Percentiles rank a stretch among this genome's conserved stretches.
Conservation (phyloP, 2,888 invertebrate genomes). For the Caenorhabditis parvicauda region DNA sequence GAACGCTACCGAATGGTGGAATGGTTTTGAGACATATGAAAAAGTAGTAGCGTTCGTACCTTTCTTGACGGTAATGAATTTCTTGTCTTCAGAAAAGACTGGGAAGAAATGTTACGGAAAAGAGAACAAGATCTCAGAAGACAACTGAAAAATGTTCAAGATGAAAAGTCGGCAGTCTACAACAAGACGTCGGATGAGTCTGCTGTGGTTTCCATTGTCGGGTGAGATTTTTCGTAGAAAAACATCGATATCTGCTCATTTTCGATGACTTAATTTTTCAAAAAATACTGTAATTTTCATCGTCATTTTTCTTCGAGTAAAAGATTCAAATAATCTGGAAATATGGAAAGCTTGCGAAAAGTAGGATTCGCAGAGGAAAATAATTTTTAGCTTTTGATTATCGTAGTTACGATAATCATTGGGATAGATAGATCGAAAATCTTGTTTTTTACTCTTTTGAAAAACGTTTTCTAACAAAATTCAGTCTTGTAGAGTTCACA, state of each 20-base stretch:
- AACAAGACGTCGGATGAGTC: conserved; percentile 12
- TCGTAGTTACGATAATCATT: too few relatives aligned
- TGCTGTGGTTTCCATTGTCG: conserved; percentile 37
- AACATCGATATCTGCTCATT: too few relatives aligned
- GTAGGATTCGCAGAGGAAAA: too few relatives aligned
- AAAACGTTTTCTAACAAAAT: too few relatives aligned
- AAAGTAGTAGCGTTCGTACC: background rate
- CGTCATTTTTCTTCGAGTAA: background rate
- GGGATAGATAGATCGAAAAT: too few relatives aligned
- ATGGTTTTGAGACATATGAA: too few relatives aligned
- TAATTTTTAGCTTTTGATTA: too few relatives aligned
- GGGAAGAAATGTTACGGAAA: conserved; percentile 45
- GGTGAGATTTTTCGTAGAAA: conserved; percentile 7
- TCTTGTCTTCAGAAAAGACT: conserved; percentile 25
- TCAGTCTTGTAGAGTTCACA: too few relatives aligned
- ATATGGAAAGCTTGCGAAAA: too few relatives aligned
- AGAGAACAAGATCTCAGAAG: conserved; percentile 53
- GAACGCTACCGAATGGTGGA: too few relatives aligned
- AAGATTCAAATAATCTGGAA: background rate
- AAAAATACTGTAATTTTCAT: background rate
- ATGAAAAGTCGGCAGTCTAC: conserved; percentile 2
- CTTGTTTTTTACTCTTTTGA: too few relatives aligned
- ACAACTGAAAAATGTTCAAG: conserved; percentile 42
- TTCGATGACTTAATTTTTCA: too few relatives aligned
- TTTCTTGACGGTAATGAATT: background rate